Evolutionary conservation across 1,140 invertebrate genomes (phyloP), one percentile per base, ranked within the genome.

Genomic region (Leptopilina clavipes): DNA sequence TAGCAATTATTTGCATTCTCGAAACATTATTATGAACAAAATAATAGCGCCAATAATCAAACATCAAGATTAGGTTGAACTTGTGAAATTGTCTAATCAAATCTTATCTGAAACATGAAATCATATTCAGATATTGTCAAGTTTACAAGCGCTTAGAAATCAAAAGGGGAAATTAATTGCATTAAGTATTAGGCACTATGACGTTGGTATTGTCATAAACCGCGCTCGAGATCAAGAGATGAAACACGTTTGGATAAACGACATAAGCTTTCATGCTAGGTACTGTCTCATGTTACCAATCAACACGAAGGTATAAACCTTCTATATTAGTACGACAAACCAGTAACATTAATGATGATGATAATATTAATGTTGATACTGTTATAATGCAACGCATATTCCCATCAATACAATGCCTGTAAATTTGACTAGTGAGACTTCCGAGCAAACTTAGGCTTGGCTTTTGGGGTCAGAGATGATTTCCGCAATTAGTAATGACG

Each of bases 401-500:
- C 25, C 5, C 59, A 25, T 65, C 59, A 65, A 65, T 65, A 65
- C 19, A 31, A 14, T 11, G 59, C 12, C 25, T 65, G 59, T 31
- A 65, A 65, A 65, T 65, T 65, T 22, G 22, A n/a, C 22, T 65
- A 65, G 59, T 65, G 59, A 31, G 59, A 65, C 59, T 65, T 65
- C 59, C 54, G 56, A 54, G 56, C 22, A 18, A 75, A 75, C 73
- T 75, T 75, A 75, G 76, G n/a, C 40, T 31, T 45, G 22, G 54
- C 78, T 40, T 31, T 18, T 40, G 18, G 65, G 48, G 48, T 59
- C 59, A 31, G 70, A 54, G 37, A 9, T 40, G 76, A 82, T 82
- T 78, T 77, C 18, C 76, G 81, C 85, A 85, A 86, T 86, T 85
- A 85, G 81, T 79, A 79, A 77, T 77, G 79, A 81, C 81, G 82